Percentiles rank a stretch among this genome's conserved stretches.
Conservation (phyloP, 2,888 invertebrate genomes). For the Dichetophora obliterata region DNA sequence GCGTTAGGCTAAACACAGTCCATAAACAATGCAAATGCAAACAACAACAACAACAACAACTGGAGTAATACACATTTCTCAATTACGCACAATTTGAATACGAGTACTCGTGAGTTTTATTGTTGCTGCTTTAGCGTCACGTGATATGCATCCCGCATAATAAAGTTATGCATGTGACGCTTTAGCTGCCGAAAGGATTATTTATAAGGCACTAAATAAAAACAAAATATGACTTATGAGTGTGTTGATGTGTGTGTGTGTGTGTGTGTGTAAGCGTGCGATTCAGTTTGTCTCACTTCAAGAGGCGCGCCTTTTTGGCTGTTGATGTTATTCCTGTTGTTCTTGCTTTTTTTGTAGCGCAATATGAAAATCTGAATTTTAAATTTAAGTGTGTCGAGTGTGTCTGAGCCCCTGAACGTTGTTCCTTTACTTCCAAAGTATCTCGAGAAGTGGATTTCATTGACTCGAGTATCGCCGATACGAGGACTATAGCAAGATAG, state of each 20-base stretch:
- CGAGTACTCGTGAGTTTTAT: neutral
- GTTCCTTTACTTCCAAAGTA: neutral
- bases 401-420: neutral
- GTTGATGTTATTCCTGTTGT: neutral
- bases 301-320: neutral
- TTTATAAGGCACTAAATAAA: neutral
- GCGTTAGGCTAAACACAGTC: neutral
- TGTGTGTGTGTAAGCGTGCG: neutral
- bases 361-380: slow-evolving; percentile 12
- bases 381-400: slow-evolving; percentile 10
- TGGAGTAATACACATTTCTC: slow-evolving; percentile 26
- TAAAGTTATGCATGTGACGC: neutral
- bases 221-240: slow-evolving; percentile 10
- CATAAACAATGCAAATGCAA: slow-evolving; percentile 6
- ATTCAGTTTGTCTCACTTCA: slow-evolving; percentile 3
- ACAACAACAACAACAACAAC: slow-evolving; percentile 8
- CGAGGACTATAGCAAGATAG: too few species aligned
- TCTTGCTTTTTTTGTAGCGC: neutral
- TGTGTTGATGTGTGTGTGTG: neutral
- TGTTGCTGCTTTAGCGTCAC: slow-evolving; percentile 4
- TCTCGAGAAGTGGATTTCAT: neutral
- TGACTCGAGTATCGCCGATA: neutral
- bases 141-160: slow-evolving; percentile 30
- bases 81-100: slow-evolving; percentile 34
- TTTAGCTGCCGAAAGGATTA: slow-evolving; percentile 20